Percentiles rank a stretch among this genome's conserved stretches.
phyloP scores from a whole-genome alignment of 1,140 invertebrate species.

The Scaptomyza graminum region DNA sequence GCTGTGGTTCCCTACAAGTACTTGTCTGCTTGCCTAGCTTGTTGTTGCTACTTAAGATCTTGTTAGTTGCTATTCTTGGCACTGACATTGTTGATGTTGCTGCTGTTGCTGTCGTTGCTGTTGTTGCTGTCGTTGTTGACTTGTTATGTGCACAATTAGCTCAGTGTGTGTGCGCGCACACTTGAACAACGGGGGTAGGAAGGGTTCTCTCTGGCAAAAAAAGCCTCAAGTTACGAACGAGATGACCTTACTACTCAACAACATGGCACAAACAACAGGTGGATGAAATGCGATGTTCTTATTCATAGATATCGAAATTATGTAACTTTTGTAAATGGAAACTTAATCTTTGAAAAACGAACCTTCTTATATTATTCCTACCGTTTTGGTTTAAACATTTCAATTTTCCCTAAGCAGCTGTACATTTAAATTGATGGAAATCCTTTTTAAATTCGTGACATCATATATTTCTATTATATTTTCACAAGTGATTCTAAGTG shows the following conservation, averaged over 20 bases:
- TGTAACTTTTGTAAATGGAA: too few relatives aligned
- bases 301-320: slow-evolving; percentile 4
- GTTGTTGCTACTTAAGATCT: slow-evolving; percentile 14
- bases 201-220: slow-evolving; percentile 14
- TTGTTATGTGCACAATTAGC: slow-evolving; percentile 43
- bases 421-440: too few relatives aligned
- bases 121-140: slow-evolving; percentile 23
- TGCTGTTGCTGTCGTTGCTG: slow-evolving; percentile 13
- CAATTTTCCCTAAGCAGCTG: too few relatives aligned
- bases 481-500: too few relatives aligned
- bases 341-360: too few relatives aligned
- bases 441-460: too few relatives aligned
- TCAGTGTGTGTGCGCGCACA: slow-evolving; percentile 11
- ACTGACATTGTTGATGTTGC: slow-evolving; percentile 48
- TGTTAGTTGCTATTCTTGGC: slow-evolving; percentile 57
- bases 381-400: too few relatives aligned
- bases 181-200: slow-evolving; percentile 1
- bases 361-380: too few relatives aligned
- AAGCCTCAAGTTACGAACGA: slow-evolving; percentile 18
- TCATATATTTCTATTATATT: too few relatives aligned
- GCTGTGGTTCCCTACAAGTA: slow-evolving; percentile 37
- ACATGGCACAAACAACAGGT: slow-evolving; percentile 39
- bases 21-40: neutral
- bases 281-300: slow-evolving; percentile 29
- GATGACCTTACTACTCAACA: slow-evolving; percentile 40